phyloP scores from a whole-genome alignment of 2,888 invertebrate species.

The Plebejus anna region DNA sequence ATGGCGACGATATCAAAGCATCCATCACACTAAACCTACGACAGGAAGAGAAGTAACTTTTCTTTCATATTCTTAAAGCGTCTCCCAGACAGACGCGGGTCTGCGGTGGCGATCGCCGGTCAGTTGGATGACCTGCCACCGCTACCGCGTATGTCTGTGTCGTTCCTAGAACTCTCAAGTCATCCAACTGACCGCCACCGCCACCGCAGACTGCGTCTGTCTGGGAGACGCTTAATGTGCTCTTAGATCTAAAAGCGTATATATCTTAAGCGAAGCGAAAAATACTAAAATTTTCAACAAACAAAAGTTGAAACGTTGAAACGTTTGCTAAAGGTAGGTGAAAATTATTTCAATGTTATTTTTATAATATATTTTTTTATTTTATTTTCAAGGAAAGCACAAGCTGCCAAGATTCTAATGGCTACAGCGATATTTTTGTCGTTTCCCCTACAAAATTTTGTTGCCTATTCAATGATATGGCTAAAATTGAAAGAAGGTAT shows the following conservation, averaged over 20 bases:
- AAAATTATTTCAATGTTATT: not conserved
- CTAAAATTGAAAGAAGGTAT: slow-evolving; percentile 49
- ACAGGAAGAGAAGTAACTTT: slow-evolving; percentile 75
- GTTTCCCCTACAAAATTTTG: slow-evolving; percentile 93
- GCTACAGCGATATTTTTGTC: slow-evolving; percentile 88
- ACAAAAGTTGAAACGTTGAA: too few relatives aligned
- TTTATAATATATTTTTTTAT: not conserved
- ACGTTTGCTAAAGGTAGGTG: not conserved
- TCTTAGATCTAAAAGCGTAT: too few relatives aligned
- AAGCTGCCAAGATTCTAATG: slow-evolving; percentile 81
- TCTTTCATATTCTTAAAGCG: not conserved
- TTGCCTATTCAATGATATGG: slow-evolving; percentile 91
- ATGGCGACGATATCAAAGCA: slow-evolving; percentile 84
- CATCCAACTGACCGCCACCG: too few relatives aligned
- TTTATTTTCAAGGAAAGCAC: slow-evolving; percentile 77
- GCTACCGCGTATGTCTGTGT: too few relatives aligned
- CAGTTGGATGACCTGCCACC: too few relatives aligned
- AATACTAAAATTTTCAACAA: too few relatives aligned
- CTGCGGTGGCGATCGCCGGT: too few relatives aligned
- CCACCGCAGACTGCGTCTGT: too few relatives aligned
- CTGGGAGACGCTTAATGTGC: too few relatives aligned
- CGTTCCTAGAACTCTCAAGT: too few relatives aligned
- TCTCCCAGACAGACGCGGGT: too few relatives aligned
- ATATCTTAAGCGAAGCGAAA: too few relatives aligned
- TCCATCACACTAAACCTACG: slow-evolving; percentile 92